Evolutionary conservation across 2,888 invertebrate species (phyloP), one percentile per base, ranked within the genome.

Genomic region (Meganola albula): DNA sequence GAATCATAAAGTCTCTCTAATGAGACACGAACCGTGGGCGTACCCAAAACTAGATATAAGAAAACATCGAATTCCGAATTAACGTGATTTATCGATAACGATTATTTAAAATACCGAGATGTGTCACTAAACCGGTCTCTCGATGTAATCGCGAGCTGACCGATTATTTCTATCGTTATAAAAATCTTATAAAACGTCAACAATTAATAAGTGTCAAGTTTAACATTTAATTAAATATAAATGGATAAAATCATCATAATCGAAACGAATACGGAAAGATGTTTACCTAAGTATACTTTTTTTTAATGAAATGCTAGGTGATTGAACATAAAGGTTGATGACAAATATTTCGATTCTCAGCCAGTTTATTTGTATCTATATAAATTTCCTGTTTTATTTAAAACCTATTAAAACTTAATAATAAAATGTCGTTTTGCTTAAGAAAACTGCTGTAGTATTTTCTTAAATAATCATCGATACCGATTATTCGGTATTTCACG

Each of bases 171-270:
- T 64, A 63, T 59, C 67, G 56, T 74, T 71, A 72, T 72, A 69
- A 56, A 20, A 65, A 63, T 62, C 66, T 66, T 71, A 70, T 68
- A 73, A 71, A 67, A 62, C 58, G 54, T 55, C 58, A 58, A 72
- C 75, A 75, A 79, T 79, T 78, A 77, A 78, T 79, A 79, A 66
- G 72, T 74, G 79, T 78, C 79, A 75, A 69, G 60, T 66, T 67
- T 63, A 70, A 77, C 72, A 68, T 76, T 69, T 74, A 75, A 74
- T 77, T 76, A 70, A 69, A 72, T 62, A 57, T 48, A 58, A 52
- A 46, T 57, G 62, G 63, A 69, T 72, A 73, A 70, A 67, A 75
- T 70, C 67, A 52, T 66, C 58, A 62, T 61, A 63, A 66, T 61
- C 58, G 48, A 26, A n/a, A n/a, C n/a, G n/a, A n/a, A n/a, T n/a